Base-by-base conservation (phyloP, 92 coral and sea anemone species). In the Umimayanthus chanpuru region DNA sequence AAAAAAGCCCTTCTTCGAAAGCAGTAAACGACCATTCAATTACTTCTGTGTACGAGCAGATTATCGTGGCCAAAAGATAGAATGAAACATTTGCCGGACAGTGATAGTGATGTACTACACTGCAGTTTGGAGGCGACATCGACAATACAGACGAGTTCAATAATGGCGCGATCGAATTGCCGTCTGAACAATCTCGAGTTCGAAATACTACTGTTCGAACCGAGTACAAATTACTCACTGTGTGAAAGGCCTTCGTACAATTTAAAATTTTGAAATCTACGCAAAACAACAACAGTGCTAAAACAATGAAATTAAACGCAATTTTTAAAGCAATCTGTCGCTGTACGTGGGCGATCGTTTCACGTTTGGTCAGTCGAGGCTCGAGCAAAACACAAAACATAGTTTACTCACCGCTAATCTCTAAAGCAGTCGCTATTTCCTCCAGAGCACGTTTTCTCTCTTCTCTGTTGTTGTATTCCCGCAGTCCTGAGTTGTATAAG, bases 401-500 rank as follows among this genome's bases (percentile, higher is more conserved):
- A 32, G 49, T 21, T 40, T 16, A 61, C 85, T 81, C 72, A 81
- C 85, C 85, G 39, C 73, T 81, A 30, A 81, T 72, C 16, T 74
- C 87, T 16, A 83, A 47, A 83, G 78, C 21, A 15, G 77, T 83
- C 39, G 87, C 87, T 83, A 83, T 83, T 70, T 83, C 87, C 26
- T 83, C 87, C 58, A 83, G n/a, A 8, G 87, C 64, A 5, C 78
- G 87, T 5, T 30, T 83, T 50, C 87, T 70, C 66, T 83, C 87
- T 4, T 83, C 87, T 29, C 78, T 83, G 40, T 28, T 83, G 43
- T 71, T 68, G 5, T 83, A 83, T 25, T 83, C 87, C 29, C 77
- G 76, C 53, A 68, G 39, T 7, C 38, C 74, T 47, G 87, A 83
- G 78, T 83, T 83, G 36, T 83, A 83, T 47, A 83, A 70, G 11